Conservation (phyloP, 1,140 invertebrate genomes). For the Apocrypta bakeri region DNA sequence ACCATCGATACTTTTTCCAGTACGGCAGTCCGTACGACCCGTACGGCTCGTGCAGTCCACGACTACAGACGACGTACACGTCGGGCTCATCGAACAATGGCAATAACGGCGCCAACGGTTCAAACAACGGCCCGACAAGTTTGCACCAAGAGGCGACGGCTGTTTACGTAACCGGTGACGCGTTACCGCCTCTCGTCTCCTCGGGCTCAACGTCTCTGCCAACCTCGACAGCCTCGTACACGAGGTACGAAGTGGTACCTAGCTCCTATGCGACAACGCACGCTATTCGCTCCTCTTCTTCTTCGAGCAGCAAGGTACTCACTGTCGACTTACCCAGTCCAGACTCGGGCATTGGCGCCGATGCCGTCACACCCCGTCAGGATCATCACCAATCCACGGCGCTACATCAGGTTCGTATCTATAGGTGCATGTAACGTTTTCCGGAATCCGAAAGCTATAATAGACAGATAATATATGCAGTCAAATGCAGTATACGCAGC, state of each 20-base stretch:
- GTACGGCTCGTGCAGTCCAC: slow-evolving; percentile 74
- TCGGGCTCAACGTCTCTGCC: slow-evolving; percentile 69
- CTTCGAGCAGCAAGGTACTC: slow-evolving; percentile 80
- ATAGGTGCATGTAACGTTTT: no score
- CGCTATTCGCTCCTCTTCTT: slow-evolving; percentile 71
- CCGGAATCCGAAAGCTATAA: no score
- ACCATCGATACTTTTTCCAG: no score
- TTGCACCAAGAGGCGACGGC: slow-evolving; percentile 68
- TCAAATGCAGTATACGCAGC: not conserved
- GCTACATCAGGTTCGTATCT: slow-evolving; percentile 84
- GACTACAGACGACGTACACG: slow-evolving; percentile 73
- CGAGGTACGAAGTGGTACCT: slow-evolving; percentile 72
- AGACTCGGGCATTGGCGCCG: slow-evolving; percentile 92
- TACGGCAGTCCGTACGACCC: slow-evolving; percentile 73
- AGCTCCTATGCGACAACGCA: slow-evolving; percentile 71
- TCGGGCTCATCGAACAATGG: slow-evolving; percentile 70
- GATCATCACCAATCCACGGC: slow-evolving; percentile 79
- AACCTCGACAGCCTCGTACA: slow-evolving; percentile 71
- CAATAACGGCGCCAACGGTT: slow-evolving; percentile 63
- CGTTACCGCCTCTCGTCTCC: slow-evolving; percentile 70
- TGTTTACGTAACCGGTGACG: slow-evolving; percentile 69
- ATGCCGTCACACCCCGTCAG: slow-evolving; percentile 92
- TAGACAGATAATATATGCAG: no score
- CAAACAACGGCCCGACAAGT: slow-evolving; percentile 67
- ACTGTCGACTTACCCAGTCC: slow-evolving; percentile 94